Evolutionary conservation across 2,888 invertebrate genomes (phyloP).

Genomic region (Aphrophora alni): DNA sequence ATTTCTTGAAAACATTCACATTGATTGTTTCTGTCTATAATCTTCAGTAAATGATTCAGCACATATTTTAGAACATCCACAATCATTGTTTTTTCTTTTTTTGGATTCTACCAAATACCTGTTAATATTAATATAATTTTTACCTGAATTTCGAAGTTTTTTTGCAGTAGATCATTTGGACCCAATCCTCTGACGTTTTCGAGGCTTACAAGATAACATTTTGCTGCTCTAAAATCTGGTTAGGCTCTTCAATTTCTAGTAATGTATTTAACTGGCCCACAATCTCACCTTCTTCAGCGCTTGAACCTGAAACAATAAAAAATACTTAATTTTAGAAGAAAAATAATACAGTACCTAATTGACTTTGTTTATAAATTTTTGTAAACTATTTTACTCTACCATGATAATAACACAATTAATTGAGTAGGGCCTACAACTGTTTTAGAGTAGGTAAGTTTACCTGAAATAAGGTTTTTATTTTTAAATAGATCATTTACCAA

Average conservation of each 20-base stretch:
- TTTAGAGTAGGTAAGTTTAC: too few relatives aligned
- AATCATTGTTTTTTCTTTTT: background rate
- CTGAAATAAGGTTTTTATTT: too few relatives aligned
- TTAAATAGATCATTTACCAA: too few relatives aligned
- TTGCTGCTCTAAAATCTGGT: background rate
- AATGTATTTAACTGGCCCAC: background rate
- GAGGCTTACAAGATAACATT: too few relatives aligned
- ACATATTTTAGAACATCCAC: slow-evolving; percentile 18
- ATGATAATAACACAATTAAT: too few relatives aligned
- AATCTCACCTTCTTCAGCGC: background rate
- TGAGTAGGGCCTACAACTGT: too few relatives aligned
- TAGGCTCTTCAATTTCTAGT: background rate
- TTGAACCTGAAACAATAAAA: background rate
- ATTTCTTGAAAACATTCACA: slow-evolving; percentile 16
- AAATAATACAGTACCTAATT: too few relatives aligned
- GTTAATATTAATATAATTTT: slow-evolving; percentile 18
- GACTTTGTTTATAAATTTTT: too few relatives aligned
- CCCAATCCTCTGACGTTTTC: background rate
- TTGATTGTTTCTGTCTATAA: slow-evolving; percentile 15
- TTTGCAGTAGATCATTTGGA: slow-evolving; percentile 6
- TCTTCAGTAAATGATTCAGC: slow-evolving; percentile 7
- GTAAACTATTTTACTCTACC: too few relatives aligned
- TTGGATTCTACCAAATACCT: slow-evolving; percentile 7
- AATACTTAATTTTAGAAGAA: too few relatives aligned
- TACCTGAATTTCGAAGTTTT: background rate